These are phyloP conservation scores for Mirounga angustirostris DNA, from an alignment of 2,113 vertebrate genomes.

Conservation along the genomic window DNA sequence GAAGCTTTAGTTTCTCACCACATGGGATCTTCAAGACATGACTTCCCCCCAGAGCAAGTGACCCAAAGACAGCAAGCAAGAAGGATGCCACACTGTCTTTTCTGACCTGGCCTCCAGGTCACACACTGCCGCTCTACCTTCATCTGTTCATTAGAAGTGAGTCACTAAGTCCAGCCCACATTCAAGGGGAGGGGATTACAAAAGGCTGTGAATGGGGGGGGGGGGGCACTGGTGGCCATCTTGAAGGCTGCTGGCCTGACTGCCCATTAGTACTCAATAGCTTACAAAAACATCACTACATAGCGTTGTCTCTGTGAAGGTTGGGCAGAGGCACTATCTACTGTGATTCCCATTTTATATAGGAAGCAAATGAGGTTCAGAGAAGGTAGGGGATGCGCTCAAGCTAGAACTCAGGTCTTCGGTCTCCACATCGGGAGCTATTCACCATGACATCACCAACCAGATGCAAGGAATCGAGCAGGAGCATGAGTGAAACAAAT, in stretches of 20 bases:
- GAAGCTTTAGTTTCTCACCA: not conserved
- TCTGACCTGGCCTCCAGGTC: not conserved
- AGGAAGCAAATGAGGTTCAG: not conserved
- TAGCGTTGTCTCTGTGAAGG: not conserved
- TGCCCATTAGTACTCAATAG: not conserved
- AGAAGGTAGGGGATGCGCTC: not conserved
- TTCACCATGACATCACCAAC: not conserved
- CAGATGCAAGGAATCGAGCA: not conserved
- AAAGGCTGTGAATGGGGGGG: not conserved
- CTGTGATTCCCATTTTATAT: not conserved
- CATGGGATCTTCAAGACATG: not conserved
- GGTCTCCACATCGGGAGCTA: not conserved
- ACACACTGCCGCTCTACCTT: not conserved
- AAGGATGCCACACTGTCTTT: not conserved
- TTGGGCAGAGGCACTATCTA: not conserved
- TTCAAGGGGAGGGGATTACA: not conserved
- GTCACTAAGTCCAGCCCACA: not conserved
- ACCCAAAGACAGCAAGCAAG: not conserved
- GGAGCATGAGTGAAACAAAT: not conserved
- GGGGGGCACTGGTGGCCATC: not conserved
- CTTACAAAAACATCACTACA: not conserved
- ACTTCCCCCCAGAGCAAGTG: not conserved
- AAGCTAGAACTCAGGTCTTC: conserved; percentile 19
- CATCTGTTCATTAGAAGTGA: conserved; percentile 4
- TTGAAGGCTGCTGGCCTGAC: not conserved